phyloP scores from a whole-genome alignment of 2,113 vertebrate genomes.

The Hippocampus guttulatus region DNA sequence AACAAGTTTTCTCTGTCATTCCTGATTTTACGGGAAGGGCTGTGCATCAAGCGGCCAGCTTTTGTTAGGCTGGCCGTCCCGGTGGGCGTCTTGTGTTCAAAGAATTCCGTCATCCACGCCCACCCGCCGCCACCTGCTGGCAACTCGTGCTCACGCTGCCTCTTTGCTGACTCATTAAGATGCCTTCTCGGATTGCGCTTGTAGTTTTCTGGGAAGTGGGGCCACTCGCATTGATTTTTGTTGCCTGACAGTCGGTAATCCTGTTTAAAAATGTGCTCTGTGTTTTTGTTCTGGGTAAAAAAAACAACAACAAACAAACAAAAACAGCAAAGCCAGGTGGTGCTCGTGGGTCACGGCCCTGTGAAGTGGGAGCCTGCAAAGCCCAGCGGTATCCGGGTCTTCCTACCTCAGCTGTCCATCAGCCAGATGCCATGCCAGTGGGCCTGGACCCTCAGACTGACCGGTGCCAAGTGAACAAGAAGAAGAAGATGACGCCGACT shows the following conservation, averaged over 20 bases:
- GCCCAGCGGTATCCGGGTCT: constrained; percentile 72
- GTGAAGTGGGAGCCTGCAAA: constrained; percentile 75
- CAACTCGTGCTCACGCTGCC: background rate
- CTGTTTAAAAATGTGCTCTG: background rate
- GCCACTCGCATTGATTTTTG: background rate
- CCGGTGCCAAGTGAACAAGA: constrained; percentile 47
- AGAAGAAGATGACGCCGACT: background rate
- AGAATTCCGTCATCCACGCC: background rate
- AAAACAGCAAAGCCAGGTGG: constrained; percentile 72
- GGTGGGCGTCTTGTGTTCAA: background rate
- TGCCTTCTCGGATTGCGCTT: background rate
- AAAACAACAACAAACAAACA: no score
- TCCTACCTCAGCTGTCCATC: constrained; percentile 72
- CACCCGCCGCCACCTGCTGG: background rate
- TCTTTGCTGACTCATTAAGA: background rate
- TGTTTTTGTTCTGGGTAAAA: constrained; percentile 19
- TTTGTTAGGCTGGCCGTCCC: background rate
- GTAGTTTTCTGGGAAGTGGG: background rate
- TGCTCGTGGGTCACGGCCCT: constrained; percentile 74
- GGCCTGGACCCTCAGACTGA: constrained; percentile 86
- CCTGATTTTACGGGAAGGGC: background rate
- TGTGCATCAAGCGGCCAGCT: background rate
- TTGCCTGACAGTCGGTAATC: background rate
- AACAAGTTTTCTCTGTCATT: no score
- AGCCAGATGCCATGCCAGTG: constrained; percentile 81